Conservation (phyloP, 2,888 invertebrate species). For the Nyleta sp. region DNA sequence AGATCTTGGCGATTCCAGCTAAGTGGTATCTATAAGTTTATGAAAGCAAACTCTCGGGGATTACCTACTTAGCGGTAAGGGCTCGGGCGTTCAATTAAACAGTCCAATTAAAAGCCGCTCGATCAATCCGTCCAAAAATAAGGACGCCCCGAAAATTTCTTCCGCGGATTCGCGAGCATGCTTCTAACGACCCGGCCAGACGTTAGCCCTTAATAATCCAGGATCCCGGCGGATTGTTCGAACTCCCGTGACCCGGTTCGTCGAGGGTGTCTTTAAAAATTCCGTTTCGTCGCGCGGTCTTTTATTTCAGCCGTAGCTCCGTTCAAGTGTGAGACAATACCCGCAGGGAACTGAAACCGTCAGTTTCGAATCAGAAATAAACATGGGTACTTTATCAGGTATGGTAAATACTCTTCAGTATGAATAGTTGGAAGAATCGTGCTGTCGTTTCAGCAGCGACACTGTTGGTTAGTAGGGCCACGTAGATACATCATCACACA, state of each 20-base stretch:
- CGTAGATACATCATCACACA: too few species aligned
- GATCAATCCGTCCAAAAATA: slow-evolving; percentile 2
- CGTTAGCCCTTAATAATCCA: slow-evolving; percentile 28
- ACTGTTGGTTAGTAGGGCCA: too few species aligned
- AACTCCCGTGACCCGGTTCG: slow-evolving; percentile 20
- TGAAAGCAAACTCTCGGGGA: slow-evolving; percentile 33
- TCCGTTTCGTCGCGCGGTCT: slow-evolving; percentile 9
- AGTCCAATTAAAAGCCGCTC: background rate
- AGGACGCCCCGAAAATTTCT: too few species aligned
- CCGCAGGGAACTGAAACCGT: too few species aligned
- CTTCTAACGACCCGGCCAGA: slow-evolving; percentile 16
- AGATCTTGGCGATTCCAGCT: slow-evolving; percentile 40
- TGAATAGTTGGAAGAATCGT: too few species aligned
- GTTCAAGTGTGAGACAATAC: too few species aligned
- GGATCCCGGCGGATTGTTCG: background rate
- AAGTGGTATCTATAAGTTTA: slow-evolving; percentile 46
- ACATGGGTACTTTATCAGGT: too few species aligned
- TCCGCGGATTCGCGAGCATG: background rate
- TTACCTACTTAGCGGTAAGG: slow-evolving; percentile 11
- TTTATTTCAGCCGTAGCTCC: too few species aligned
- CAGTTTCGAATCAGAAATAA: too few species aligned
- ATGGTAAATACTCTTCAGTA: too few species aligned
- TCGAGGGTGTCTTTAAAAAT: slow-evolving; percentile 32
- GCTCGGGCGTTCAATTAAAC: background rate
- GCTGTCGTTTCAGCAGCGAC: too few species aligned